These are phyloP conservation scores for Acipenser transmontanus DNA, from an alignment of 2,797 vertebrate species.

Conservation along the genomic window DNA sequence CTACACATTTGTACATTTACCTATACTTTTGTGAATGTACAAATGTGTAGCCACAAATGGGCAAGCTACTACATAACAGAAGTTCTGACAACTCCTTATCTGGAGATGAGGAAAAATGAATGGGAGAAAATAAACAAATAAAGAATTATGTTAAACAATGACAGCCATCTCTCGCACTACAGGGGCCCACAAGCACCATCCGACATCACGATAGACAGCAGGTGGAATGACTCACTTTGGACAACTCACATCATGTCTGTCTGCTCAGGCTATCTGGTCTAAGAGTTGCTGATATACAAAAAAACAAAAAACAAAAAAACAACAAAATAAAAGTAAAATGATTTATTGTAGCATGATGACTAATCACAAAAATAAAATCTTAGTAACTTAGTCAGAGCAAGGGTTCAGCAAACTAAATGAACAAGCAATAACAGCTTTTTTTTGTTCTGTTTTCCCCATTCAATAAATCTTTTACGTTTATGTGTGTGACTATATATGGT, in stretches of 20 bases:
- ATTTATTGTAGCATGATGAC: slow-evolving; percentile 98
- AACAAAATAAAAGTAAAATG: slow-evolving; percentile 78
- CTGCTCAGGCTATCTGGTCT: slow-evolving; percentile 99
- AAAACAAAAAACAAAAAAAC: slow-evolving; percentile 44
- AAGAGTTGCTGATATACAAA: slow-evolving; percentile 99
- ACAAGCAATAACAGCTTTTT: slow-evolving; percentile 79
- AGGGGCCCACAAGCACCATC: slow-evolving; percentile 93
- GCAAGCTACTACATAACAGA: slow-evolving; percentile 82
- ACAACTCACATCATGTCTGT: slow-evolving; percentile 99
- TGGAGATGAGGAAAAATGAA: slow-evolving; percentile 69
- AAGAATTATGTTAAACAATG: slow-evolving; percentile 76
- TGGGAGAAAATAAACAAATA: slow-evolving; percentile 73
- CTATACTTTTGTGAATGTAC: no score
- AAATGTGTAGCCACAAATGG: slow-evolving; percentile 81
- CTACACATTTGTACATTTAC: no score
- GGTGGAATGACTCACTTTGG: slow-evolving; percentile 97
- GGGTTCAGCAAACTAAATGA: slow-evolving; percentile 92
- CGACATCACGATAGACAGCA: slow-evolving; percentile 95
- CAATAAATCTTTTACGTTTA: slow-evolving; percentile 31
- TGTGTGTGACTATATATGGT: slow-evolving; percentile 16
- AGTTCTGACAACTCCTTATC: slow-evolving; percentile 75
- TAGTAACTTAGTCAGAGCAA: slow-evolving; percentile 95
- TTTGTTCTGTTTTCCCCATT: slow-evolving; percentile 41
- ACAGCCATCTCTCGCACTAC: slow-evolving; percentile 93
- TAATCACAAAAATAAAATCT: slow-evolving; percentile 74